Evolutionary conservation across 92 coral and sea anemone genomes (phyloP), one percentile per base, ranked within the genome.

Genomic region (Phenganax subtilis): DNA sequence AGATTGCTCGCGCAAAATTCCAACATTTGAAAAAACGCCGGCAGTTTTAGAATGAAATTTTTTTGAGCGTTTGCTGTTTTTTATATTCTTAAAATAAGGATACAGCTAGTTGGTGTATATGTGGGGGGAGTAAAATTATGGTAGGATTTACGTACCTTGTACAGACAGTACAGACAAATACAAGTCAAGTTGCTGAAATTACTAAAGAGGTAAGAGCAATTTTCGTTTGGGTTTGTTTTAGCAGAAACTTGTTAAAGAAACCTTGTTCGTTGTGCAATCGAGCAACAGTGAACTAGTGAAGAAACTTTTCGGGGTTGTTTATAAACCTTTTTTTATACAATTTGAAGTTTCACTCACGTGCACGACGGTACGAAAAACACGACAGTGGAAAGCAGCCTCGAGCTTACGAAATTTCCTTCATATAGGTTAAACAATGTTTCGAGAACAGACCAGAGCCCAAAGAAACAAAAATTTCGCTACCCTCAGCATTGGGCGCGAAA

Each of bases 401-500:
- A 37, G 47, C 47, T 5, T 1, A 5, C 47, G 47, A 37, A 37
- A 37, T 68, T 68, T 68, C 53, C n/a, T 68, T 68, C 16, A 6
- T 6, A 61, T 12, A 68, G 73, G 73, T 37, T 51, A 68, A 68
- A 14, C 83, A 79, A 79, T 79, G 83, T 65, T 79, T 79, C 31
- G 83, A 51, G 20, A 68, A 68, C 52, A 68, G 47, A 37, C 47
- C 47, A 37, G 16, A 30, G 73, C 54, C 9, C 52, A 14, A 14
- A 5, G 47, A 3, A 15, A n/a, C 44, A 10, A 17, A 16, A 15
- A 64, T 16, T 11, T 7, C 9, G 55, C 51, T 0, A 7, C 37
- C 73, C 9, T 76, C 47, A 51, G 17, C 61, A 3, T 30, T 44
- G 59, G 62, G 83, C 58, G 74, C 67, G 10, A 94, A 94, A 83